These are phyloP conservation scores for Pachymerium ferrugineum DNA, from an alignment of 2,888 invertebrate genomes.

Conservation along the genomic window DNA sequence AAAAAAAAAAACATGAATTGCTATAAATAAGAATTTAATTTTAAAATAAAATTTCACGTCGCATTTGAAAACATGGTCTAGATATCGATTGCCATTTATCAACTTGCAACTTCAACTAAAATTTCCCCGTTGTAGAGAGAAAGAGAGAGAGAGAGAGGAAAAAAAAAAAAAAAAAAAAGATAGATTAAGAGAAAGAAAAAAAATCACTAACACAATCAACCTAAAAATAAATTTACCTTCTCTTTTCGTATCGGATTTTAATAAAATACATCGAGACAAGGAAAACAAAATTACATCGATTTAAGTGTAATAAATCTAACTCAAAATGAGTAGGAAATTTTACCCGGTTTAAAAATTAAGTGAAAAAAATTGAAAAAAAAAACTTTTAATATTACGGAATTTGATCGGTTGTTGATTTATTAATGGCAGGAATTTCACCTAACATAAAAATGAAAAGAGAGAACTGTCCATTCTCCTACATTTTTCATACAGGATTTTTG, in stretches of 20 bases:
- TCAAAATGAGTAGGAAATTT: background rate
- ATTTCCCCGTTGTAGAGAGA: background rate
- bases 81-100: conserved; percentile 27
- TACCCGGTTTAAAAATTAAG: background rate
- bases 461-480: too few relatives aligned
- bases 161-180: background rate
- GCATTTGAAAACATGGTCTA: conserved; percentile 8
- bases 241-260: background rate
- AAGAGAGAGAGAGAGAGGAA: background rate
- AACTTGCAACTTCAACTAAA: conserved; percentile 22
- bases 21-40: conserved; percentile 16
- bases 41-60: conserved; percentile 18
- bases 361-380: background rate
- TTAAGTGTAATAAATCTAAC: too few relatives aligned
- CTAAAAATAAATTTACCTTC: conserved; percentile 11
- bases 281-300: too few relatives aligned
- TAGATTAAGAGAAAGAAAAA: too few relatives aligned
- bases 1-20: background rate
- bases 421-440: background rate
- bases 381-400: background rate
- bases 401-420: too few relatives aligned
- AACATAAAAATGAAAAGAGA: background rate
- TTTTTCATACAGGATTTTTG: background rate
- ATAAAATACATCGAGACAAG: too few relatives aligned
- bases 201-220: background rate